These are phyloP conservation scores for Phanerotoma sp. DNA, from an alignment of 2,888 invertebrate species.

Conservation along the genomic window DNA sequence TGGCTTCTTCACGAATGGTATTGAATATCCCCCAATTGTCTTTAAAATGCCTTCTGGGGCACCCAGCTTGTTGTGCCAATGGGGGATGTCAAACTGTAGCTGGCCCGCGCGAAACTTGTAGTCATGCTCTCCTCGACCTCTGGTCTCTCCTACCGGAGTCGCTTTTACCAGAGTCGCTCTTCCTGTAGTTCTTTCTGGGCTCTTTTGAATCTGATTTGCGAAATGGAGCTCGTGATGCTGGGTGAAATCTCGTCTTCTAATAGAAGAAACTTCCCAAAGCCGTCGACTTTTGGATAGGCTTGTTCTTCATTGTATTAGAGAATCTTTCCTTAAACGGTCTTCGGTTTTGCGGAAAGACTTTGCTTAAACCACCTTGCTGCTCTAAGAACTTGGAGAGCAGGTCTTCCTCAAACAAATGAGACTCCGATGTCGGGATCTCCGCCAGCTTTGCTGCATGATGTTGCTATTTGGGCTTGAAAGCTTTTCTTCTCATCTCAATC, in stretches of 20 bases:
- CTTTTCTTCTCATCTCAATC: slow-evolving; percentile 12
- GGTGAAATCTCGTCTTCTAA: neutral
- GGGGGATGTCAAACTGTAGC: neutral
- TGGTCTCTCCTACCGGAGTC: neutral
- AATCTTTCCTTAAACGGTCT: neutral
- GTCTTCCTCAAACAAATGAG: slow-evolving; percentile 22
- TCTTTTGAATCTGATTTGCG: neutral
- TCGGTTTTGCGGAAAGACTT: slow-evolving; percentile 1
- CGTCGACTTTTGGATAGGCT: neutral
- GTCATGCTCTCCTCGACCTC: neutral
- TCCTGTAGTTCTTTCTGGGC: neutral
- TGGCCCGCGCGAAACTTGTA: neutral
- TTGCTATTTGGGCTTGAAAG: slow-evolving; percentile 12
- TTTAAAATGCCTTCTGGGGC: neutral
- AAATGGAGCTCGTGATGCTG: neutral
- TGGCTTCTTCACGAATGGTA: neutral
- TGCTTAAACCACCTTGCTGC: neutral
- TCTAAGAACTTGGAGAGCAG: slow-evolving; percentile 10
- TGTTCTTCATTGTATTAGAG: neutral
- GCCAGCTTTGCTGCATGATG: slow-evolving; percentile 10
- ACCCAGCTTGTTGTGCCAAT: neutral
- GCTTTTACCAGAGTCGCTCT: too few species aligned
- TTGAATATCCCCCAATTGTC: neutral
- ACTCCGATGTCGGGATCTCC: slow-evolving; percentile 20
- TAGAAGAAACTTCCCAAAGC: neutral